phyloP scores from a whole-genome alignment of 2,888 invertebrate species.

The Acanthosepion esculentum region DNA sequence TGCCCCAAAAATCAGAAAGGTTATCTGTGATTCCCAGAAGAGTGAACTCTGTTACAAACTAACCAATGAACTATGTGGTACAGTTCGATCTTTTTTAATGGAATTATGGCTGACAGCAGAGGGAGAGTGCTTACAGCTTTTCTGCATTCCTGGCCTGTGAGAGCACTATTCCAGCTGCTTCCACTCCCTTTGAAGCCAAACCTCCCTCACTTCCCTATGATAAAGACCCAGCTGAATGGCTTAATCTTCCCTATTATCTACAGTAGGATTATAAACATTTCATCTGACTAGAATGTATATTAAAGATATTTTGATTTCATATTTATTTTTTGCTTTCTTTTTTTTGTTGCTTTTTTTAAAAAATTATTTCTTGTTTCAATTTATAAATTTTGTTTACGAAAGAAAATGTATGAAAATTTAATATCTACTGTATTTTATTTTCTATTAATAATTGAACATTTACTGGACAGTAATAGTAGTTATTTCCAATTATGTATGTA shows the following conservation, averaged over 20 bases:
- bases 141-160: not conserved
- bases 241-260: not conserved
- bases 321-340: not conserved
- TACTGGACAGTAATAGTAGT: no score
- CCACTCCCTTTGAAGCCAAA: not conserved
- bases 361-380: not conserved
- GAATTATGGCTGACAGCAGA: not conserved
- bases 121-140: not conserved
- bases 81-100: not conserved
- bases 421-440: no score
- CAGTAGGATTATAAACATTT: not conserved
- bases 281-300: not conserved
- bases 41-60: slow-evolving; percentile 3
- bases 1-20: not conserved
- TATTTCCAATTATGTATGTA: no score
- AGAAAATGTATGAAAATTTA: no score
- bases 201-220: not conserved
- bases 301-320: not conserved
- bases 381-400: not conserved
- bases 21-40: not conserved
- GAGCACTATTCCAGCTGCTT: not conserved
- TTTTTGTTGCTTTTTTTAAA: not conserved
- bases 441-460: no score
- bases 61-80: not conserved
- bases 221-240: not conserved